Evolutionary conservation across 2,797 vertebrate species (phyloP).

Genomic region (Clarias platycephalus): DNA sequence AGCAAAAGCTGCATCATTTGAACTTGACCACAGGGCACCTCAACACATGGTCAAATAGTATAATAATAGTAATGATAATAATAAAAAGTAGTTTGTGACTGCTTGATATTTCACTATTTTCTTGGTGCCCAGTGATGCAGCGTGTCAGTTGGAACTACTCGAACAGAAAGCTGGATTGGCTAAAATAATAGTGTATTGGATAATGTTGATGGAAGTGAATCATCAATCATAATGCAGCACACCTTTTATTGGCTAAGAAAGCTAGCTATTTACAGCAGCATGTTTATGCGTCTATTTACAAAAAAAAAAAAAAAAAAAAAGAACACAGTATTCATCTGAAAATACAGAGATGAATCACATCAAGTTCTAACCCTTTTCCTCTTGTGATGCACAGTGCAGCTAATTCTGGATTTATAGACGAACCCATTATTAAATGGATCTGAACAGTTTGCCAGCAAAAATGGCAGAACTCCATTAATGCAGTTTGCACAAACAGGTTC

Average conservation of each 20-base stretch:
- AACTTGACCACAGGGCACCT: neutral
- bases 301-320: neutral
- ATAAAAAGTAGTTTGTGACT: neutral
- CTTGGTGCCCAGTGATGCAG: neutral
- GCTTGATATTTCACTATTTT: neutral
- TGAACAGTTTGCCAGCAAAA: neutral
- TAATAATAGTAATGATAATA: neutral
- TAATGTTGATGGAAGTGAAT: neutral
- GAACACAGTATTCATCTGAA: neutral
- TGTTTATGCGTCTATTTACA: neutral
- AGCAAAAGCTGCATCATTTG: neutral
- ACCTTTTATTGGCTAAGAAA: neutral
- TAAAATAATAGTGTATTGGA: neutral
- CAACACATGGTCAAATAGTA: too few relatives aligned
- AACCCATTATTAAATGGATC: neutral
- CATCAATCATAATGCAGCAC: neutral
- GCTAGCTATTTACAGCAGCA: neutral
- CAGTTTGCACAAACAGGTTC: too few relatives aligned
- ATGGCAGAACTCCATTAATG: too few relatives aligned
- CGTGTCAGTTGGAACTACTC: too few relatives aligned
- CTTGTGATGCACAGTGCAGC: neutral
- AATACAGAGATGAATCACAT: neutral
- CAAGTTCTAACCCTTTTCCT: neutral
- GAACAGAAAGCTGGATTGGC: neutral
- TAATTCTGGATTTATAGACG: neutral